phyloP scores from a whole-genome alignment of 2,113 vertebrate species.

The Seriola dumerili region DNA sequence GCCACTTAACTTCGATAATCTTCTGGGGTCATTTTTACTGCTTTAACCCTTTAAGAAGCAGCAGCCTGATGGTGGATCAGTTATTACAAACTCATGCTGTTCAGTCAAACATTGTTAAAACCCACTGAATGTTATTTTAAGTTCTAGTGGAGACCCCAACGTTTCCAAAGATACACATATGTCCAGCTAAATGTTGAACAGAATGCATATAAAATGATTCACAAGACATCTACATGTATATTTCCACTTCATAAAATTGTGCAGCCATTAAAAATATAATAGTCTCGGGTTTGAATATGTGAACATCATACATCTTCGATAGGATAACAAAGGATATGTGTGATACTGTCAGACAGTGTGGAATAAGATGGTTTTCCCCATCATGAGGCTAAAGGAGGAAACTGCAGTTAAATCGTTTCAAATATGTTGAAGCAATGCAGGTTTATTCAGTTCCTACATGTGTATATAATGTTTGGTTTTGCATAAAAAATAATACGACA shows the following conservation, averaged over 20 bases:
- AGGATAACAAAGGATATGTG: too few species aligned
- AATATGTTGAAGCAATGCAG: background rate
- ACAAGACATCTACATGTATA: background rate
- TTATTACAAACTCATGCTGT: background rate
- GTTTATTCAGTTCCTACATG: too few species aligned
- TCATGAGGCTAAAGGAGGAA: background rate
- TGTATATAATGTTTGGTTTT: background rate
- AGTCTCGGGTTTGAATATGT: background rate
- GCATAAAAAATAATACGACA: background rate
- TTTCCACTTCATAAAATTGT: background rate
- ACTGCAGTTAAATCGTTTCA: background rate
- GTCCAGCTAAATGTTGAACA: background rate
- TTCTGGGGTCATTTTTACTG: background rate
- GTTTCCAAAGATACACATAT: background rate
- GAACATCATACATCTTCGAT: background rate
- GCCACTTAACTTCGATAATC: background rate
- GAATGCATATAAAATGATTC: background rate
- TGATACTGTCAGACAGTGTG: background rate
- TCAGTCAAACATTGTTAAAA: background rate
- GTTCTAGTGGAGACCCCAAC: background rate
- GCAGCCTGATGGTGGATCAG: background rate
- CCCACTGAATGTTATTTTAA: background rate
- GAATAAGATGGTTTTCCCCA: background rate
- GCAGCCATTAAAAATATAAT: background rate
- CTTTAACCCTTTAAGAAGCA: background rate